These are phyloP conservation scores for Leptogaster cylindrica DNA, from an alignment of 2,888 invertebrate genomes.

Conservation along the genomic window DNA sequence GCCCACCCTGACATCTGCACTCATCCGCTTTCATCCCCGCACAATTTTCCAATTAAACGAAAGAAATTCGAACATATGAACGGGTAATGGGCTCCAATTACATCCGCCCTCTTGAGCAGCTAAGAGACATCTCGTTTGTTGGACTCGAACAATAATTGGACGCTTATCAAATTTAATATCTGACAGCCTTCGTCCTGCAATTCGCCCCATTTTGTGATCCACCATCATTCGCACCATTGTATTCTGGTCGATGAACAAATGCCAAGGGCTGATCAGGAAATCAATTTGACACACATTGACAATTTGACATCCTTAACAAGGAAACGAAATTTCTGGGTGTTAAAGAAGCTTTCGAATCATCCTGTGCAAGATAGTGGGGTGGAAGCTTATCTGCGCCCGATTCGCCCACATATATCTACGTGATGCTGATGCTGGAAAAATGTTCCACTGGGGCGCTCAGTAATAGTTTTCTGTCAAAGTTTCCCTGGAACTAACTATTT, in stretches of 20 bases:
- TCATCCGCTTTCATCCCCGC: no score
- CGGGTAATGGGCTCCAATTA: conserved; percentile 32
- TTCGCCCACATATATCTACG: no score
- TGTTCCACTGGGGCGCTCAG: neutral
- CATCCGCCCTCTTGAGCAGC: conserved; percentile 28
- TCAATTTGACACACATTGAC: conserved; percentile 46
- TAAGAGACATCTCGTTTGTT: conserved; percentile 22
- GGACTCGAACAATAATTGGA: conserved; percentile 24
- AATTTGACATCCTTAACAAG: conserved; percentile 41
- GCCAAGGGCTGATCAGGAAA: conserved; percentile 41
- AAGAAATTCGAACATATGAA: conserved; percentile 33
- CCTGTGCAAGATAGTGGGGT: neutral
- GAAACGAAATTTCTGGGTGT: conserved; percentile 22
- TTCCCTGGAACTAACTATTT: conserved; percentile 3
- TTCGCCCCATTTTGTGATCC: neutral
- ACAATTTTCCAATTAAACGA: conserved; percentile 32
- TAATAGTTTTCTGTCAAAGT: neutral
- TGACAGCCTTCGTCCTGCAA: conserved; percentile 3
- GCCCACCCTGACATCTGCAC: no score
- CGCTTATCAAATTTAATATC: conserved; percentile 40
- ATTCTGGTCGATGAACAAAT: conserved; percentile 1
- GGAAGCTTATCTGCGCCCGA: no score
- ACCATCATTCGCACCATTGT: neutral
- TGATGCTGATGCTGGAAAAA: no score
- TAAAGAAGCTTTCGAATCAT: neutral